Evolutionary conservation across 2,888 invertebrate genomes (phyloP).

Genomic region (Scaeva pyrastri): DNA sequence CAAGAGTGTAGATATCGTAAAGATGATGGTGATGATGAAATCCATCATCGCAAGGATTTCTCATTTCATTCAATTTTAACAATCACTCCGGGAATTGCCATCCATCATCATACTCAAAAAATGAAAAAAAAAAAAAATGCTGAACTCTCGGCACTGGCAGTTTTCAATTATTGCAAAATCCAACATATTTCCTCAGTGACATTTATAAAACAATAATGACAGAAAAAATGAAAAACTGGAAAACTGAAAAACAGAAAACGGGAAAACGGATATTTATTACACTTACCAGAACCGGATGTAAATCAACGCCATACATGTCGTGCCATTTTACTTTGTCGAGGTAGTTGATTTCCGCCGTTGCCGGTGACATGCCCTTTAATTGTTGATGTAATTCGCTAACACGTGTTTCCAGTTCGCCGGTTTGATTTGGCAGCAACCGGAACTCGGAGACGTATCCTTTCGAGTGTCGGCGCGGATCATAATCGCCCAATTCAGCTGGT

Average conservation of each 20-base stretch:
- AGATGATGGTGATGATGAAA: not conserved
- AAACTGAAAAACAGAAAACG: conserved; percentile 3
- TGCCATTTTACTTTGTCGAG: conserved; percentile 99
- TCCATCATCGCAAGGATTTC: conserved; percentile 14
- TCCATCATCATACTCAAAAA: not conserved
- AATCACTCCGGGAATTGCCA: conserved; percentile 36
- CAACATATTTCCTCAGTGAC: conserved; percentile 69
- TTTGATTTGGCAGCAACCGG: conserved; percentile 95
- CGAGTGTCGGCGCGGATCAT: conserved; percentile 93
- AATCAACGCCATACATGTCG: conserved; percentile 99
- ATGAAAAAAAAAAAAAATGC: too few relatives aligned
- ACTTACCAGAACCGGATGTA: conserved; percentile 97
- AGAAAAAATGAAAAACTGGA: not conserved
- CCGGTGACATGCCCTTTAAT: conserved; percentile 89
- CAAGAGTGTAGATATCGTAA: not conserved
- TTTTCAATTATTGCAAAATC: conserved; percentile 24
- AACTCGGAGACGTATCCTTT: conserved; percentile 98
- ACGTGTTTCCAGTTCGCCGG: conserved; percentile 93
- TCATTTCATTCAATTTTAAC: conserved; percentile 26
- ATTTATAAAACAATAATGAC: conserved; percentile 68
- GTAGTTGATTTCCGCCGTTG: conserved; percentile 96
- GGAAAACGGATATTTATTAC: conserved; percentile 74
- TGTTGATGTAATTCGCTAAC: conserved; percentile 95
- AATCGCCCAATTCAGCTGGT: conserved; percentile 99
- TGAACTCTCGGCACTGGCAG: too few relatives aligned